Conservation (phyloP, 37 sponge, comb jelly and placozoan genomes). For the Beroe ovata region DNA sequence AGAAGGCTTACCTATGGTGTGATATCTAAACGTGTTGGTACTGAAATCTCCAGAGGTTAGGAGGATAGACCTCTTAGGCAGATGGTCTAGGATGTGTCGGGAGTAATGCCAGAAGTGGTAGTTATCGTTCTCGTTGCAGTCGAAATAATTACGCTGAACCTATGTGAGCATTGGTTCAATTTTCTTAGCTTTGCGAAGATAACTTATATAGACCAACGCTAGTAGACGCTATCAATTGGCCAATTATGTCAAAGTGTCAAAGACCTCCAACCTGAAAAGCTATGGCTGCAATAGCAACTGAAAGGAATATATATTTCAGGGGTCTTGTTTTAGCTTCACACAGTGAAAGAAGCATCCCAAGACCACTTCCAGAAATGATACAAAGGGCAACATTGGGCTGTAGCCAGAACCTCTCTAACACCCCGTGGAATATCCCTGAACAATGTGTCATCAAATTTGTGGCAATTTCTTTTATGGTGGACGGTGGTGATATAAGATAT, state of each 20-base stretch:
- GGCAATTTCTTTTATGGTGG: too few relatives aligned
- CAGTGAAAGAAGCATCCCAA: background rate
- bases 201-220: too few relatives aligned
- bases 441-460: too few relatives aligned
- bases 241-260: too few relatives aligned
- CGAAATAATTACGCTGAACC: constrained; percentile 26
- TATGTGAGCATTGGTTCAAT: too few relatives aligned
- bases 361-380: background rate
- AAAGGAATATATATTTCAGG: constrained; percentile 32
- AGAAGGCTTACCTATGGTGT: constrained; percentile 63
- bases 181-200: too few relatives aligned
- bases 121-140: constrained; percentile 57
- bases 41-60: constrained; percentile 60
- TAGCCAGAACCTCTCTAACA: constrained; percentile 60
- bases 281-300: constrained; percentile 1
- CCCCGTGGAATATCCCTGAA: constrained; percentile 64
- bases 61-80: constrained; percentile 19
- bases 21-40: constrained; percentile 65
- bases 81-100: constrained; percentile 35
- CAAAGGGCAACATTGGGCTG: constrained; percentile 49
- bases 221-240: too few relatives aligned
- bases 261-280: constrained; percentile 39
- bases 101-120: constrained; percentile 53
- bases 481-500: background rate
- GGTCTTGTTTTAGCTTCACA: background rate